A percentile compares a stretch with the other conserved stretches of the same genome.
Evolutionary conservation across 1,140 invertebrate genomes (phyloP).

Genomic region (Onthophagus taurus): DNA sequence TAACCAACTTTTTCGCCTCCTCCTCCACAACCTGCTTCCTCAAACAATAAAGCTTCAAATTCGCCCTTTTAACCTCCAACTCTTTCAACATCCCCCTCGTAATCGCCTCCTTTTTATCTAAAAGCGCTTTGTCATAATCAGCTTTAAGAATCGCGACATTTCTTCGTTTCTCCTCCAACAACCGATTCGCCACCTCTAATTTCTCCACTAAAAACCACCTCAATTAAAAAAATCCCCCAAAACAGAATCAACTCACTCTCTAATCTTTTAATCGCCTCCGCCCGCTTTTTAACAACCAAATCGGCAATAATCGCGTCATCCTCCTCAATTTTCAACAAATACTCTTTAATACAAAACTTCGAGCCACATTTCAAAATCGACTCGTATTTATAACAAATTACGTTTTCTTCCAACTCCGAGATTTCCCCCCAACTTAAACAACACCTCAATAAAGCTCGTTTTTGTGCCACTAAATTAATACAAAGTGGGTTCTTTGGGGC

Average conservation of each 20-base stretch:
- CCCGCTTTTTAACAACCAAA: conserved; percentile 27
- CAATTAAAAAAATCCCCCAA: too few species aligned
- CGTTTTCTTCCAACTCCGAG: conserved; percentile 21
- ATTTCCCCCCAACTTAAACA: conserved; percentile 30
- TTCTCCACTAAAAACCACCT: conserved; percentile 24
- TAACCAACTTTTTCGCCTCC: too few species aligned
- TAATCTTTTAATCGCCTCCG: conserved; percentile 26
- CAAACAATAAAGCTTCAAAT: conserved; percentile 23
- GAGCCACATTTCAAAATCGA: conserved; percentile 26
- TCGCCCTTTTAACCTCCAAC: conserved; percentile 22
- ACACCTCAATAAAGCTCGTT: conserved; percentile 25
- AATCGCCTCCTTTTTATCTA: conserved; percentile 25
- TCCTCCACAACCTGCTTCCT: conserved; percentile 26
- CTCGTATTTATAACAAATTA: conserved; percentile 28
- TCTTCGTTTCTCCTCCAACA: conserved; percentile 24
- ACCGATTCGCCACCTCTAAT: conserved; percentile 19
- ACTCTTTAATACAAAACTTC: conserved; percentile 22
- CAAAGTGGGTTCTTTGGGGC: conserved; percentile 26
- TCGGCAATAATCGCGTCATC: conserved; percentile 19
- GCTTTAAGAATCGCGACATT: conserved; percentile 25
- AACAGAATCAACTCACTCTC: conserved; percentile 24
- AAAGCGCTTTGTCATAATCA: conserved; percentile 27
- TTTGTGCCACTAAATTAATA: conserved; percentile 26
- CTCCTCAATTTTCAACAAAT: conserved; percentile 16
- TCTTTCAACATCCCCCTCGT: conserved; percentile 24